A percentile compares a stretch with the other conserved stretches of the same genome.
Conservation (phyloP, 2,888 invertebrate species). For the Omphaloscelis lunosa region DNA sequence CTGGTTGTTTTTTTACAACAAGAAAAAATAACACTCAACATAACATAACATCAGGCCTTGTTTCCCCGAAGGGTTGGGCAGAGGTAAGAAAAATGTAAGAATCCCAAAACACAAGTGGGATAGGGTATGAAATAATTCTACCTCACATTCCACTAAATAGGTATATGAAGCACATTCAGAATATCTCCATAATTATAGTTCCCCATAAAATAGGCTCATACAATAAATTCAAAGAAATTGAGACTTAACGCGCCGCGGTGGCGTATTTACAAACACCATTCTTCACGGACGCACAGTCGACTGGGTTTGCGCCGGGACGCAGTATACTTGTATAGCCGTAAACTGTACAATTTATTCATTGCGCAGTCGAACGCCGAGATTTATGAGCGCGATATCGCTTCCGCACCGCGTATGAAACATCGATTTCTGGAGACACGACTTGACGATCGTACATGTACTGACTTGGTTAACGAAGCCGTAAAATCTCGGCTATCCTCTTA, state of each 20-base stretch:
- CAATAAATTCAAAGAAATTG: conserved; percentile 64
- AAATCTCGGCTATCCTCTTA: conserved; percentile 26
- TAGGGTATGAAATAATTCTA: neutral
- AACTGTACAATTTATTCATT: conserved; percentile 70
- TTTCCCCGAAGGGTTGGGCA: too few relatives aligned
- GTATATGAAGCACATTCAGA: conserved; percentile 7
- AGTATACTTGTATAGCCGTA: conserved; percentile 39
- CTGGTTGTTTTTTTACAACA: neutral
- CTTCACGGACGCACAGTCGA: conserved; percentile 61
- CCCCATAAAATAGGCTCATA: conserved; percentile 55
- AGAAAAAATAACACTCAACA: too few relatives aligned
- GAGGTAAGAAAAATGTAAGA: too few relatives aligned
- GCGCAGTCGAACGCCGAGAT: conserved; percentile 64
- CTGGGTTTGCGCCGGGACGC: conserved; percentile 49
- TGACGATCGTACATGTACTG: conserved; percentile 38
- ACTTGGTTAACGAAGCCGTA: conserved; percentile 36
- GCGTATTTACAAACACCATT: conserved; percentile 68
- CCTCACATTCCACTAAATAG: conserved; percentile 7
- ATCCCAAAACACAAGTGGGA: neutral
- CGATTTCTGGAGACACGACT: conserved; percentile 64
- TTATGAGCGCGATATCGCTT: conserved; percentile 67
- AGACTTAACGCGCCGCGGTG: conserved; percentile 56
- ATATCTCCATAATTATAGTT: conserved; percentile 33
- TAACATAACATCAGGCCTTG: too few relatives aligned
- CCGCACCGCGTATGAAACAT: conserved; percentile 67